A percentile compares a stretch with the other conserved stretches of the same genome.
phyloP scores from a whole-genome alignment of 2,113 vertebrate genomes.

The Perognathus longimembris region DNA sequence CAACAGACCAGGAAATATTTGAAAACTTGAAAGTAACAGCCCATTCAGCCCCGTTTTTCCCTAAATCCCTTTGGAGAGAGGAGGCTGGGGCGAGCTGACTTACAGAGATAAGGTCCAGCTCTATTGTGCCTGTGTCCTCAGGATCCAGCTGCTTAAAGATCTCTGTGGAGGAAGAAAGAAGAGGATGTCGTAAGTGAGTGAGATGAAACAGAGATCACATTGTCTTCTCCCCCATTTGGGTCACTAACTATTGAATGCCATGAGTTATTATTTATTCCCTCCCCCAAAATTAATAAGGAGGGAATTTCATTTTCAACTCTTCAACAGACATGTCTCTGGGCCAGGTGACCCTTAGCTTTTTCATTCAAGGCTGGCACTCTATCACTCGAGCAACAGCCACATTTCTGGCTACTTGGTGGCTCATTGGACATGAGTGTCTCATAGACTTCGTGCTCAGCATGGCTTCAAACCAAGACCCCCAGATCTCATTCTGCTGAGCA shows the following conservation, averaged over 20 bases:
- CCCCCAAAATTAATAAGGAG: not conserved
- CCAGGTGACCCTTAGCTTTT: too few relatives aligned
- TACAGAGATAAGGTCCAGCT: slow-evolving; percentile 86
- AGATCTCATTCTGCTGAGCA: too few relatives aligned
- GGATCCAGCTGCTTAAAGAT: slow-evolving; percentile 89
- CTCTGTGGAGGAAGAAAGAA: slow-evolving; percentile 79
- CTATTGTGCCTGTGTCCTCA: slow-evolving; percentile 85
- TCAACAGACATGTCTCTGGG: not conserved
- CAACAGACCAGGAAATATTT: not conserved
- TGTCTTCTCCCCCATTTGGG: fast-evolving
- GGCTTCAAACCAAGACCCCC: too few relatives aligned
- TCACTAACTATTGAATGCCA: not conserved
- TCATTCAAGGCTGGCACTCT: too few relatives aligned
- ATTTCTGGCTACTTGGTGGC: too few relatives aligned
- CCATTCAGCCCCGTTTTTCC: not conserved
- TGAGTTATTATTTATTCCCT: not conserved
- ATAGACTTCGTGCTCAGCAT: too few relatives aligned
- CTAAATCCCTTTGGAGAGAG: fast-evolving
- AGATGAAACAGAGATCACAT: fast-evolving
- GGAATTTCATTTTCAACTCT: not conserved
- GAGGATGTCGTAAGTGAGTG: not conserved
- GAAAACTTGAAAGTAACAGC: not conserved
- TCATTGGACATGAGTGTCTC: too few relatives aligned
- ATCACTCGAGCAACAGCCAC: too few relatives aligned
- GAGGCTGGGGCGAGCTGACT: slow-evolving; percentile 60